These are phyloP conservation scores for Heliopora coerulea DNA, from an alignment of 92 coral and sea anemone species.

Conservation along the genomic window DNA sequence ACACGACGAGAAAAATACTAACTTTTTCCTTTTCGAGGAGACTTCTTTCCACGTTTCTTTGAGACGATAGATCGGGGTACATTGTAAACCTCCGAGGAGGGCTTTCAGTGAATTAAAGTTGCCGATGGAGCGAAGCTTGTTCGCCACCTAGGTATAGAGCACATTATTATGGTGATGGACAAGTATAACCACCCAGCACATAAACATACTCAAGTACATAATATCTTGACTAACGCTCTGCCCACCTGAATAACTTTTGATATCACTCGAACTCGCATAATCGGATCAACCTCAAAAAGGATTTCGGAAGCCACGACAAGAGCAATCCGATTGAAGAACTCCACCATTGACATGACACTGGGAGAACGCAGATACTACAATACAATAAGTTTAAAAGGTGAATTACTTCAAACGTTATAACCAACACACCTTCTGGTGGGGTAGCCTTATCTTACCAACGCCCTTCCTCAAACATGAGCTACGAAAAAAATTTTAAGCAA, in stretches of 20 bases:
- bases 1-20: conserved; percentile 51
- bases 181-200: too few species aligned
- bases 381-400: neutral
- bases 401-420: neutral
- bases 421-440: too few species aligned
- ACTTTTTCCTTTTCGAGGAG: conserved; percentile 89
- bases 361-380: conserved; percentile 85
- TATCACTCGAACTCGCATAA: conserved; percentile 76
- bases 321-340: conserved; percentile 92
- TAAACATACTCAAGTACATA: neutral
- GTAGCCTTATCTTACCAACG: too few species aligned
- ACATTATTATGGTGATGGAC: too few species aligned
- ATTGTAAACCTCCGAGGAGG: conserved; percentile 91
- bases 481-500: too few species aligned
- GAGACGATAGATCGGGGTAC: conserved; percentile 88
- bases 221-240: too few species aligned
- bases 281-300: conserved; percentile 74
- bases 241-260: conserved; percentile 98
- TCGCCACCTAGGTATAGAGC: conserved; percentile 67
- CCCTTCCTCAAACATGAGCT: too few species aligned
- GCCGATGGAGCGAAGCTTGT: conserved; percentile 81
- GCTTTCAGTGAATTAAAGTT: conserved; percentile 97
- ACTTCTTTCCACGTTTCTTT: conserved; percentile 97
- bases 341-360: conserved; percentile 96
- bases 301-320: conserved; percentile 89